Evolutionary conservation across 2,113 vertebrate genomes (phyloP).

Genomic region (Urocynchramus pylzowi): DNA sequence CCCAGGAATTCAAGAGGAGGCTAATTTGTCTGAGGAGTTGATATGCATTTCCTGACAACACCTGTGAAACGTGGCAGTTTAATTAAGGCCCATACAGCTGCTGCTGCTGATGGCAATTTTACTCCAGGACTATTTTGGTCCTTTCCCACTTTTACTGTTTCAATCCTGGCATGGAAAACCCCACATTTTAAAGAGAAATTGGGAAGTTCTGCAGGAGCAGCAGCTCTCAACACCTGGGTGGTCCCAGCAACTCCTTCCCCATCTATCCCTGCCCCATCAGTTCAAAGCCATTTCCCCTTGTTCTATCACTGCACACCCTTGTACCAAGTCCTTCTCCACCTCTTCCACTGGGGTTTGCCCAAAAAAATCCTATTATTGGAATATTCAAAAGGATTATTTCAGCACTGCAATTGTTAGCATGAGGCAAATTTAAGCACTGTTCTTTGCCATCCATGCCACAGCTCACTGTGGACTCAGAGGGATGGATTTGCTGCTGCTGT

Average conservation of each 20-base stretch:
- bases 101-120: background rate
- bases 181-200: background rate
- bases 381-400: background rate
- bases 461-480: background rate
- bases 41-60: background rate
- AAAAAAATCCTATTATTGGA: background rate
- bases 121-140: background rate
- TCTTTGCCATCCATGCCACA: background rate
- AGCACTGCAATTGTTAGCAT: background rate
- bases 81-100: conserved; percentile 28
- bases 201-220: no score
- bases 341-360: background rate
- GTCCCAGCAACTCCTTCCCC: background rate
- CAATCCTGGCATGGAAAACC: background rate
- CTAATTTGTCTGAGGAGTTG: background rate
- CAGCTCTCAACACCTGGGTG: background rate
- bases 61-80: conserved; percentile 7
- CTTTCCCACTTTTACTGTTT: background rate
- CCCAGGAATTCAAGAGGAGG: background rate
- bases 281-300: background rate
- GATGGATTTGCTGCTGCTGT: background rate
- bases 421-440: background rate
- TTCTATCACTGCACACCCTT: background rate
- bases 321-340: background rate
- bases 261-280: background rate